Evolutionary conservation across 2,888 invertebrate genomes (phyloP).

Genomic region (Mystacides longicornis): DNA sequence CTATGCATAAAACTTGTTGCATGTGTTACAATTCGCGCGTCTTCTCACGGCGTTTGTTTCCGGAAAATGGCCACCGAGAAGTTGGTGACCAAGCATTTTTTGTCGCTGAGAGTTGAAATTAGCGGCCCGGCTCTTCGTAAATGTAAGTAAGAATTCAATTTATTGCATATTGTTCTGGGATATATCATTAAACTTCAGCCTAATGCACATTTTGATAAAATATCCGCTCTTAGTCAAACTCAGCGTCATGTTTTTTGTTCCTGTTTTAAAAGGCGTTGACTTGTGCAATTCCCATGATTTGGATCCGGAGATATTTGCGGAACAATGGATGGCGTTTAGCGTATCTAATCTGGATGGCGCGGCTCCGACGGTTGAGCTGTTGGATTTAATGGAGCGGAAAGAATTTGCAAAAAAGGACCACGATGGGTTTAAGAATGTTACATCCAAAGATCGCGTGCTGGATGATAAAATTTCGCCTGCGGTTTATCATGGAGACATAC

Average conservation of each 20-base stretch:
- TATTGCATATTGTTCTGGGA: background rate
- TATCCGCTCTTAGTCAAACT: too few relatives aligned
- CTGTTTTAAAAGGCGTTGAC: slow-evolving; percentile 56
- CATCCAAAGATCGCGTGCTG: slow-evolving; percentile 37
- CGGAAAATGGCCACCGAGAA: slow-evolving; percentile 50
- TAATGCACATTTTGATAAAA: too few relatives aligned
- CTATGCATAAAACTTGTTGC: slow-evolving; percentile 15
- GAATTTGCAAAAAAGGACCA: slow-evolving; percentile 49
- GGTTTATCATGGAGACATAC: slow-evolving; percentile 37
- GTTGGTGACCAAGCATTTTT: slow-evolving; percentile 55
- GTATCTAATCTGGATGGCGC: slow-evolving; percentile 56
- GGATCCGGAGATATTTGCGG: slow-evolving; percentile 61
- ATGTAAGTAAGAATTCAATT: slow-evolving; percentile 37
- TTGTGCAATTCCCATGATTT: slow-evolving; percentile 58
- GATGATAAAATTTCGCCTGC: slow-evolving; percentile 24
- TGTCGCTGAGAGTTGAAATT: slow-evolving; percentile 53
- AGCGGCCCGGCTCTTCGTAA: slow-evolving; percentile 48
- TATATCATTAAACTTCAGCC: too few relatives aligned
- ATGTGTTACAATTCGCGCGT: slow-evolving; percentile 33
- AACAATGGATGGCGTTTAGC: slow-evolving; percentile 73
- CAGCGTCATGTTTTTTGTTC: too few relatives aligned
- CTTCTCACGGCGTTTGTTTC: slow-evolving; percentile 33
- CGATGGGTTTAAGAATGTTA: slow-evolving; percentile 32
- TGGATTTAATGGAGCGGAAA: slow-evolving; percentile 58
- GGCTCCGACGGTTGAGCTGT: slow-evolving; percentile 51